Conservation (phyloP, 2,888 invertebrate species). For the Ferrisia virgata region DNA sequence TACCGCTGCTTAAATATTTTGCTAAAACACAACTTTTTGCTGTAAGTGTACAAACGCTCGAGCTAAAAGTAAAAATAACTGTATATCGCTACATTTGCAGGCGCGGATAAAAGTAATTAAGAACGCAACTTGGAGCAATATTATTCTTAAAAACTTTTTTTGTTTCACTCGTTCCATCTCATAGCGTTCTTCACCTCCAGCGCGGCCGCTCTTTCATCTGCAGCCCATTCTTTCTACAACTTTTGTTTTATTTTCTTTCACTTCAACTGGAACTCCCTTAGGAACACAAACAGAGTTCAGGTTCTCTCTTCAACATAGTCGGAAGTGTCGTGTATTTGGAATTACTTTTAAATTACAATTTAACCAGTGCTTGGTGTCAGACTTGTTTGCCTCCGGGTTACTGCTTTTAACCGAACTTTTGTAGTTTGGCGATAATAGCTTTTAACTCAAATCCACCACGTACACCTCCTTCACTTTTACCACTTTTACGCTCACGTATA, state of each 20-base stretch:
- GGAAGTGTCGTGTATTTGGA: constrained; percentile 39
- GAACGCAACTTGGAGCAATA: constrained; percentile 35
- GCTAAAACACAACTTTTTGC: neutral
- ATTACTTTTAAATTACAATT: constrained; percentile 44
- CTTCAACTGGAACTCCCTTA: constrained; percentile 36
- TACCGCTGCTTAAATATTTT: neutral
- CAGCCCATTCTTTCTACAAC: neutral
- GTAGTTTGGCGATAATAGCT: constrained; percentile 38
- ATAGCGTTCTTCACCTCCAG: neutral
- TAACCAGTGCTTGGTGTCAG: constrained; percentile 40
- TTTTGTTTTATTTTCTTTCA: constrained; percentile 37
- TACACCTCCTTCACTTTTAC: neutral
- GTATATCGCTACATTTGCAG: constrained; percentile 31
- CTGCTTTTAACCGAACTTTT: constrained; percentile 40
- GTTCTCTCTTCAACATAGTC: constrained; percentile 16
- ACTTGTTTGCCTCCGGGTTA: constrained; percentile 39
- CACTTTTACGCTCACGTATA: neutral
- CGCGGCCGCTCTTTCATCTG: constrained; percentile 1
- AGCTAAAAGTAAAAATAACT: constrained; percentile 15
- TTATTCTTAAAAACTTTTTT: constrained; percentile 41
- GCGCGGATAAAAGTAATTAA: constrained; percentile 38
- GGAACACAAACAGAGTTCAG: constrained; percentile 38
- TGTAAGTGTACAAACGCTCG: neutral
- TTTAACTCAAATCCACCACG: constrained; percentile 26
- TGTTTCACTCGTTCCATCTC: constrained; percentile 20